Evolutionary conservation across 2,797 vertebrate species (phyloP), one percentile per base, ranked within the genome.

Genomic region (Tarsius wallacei): DNA sequence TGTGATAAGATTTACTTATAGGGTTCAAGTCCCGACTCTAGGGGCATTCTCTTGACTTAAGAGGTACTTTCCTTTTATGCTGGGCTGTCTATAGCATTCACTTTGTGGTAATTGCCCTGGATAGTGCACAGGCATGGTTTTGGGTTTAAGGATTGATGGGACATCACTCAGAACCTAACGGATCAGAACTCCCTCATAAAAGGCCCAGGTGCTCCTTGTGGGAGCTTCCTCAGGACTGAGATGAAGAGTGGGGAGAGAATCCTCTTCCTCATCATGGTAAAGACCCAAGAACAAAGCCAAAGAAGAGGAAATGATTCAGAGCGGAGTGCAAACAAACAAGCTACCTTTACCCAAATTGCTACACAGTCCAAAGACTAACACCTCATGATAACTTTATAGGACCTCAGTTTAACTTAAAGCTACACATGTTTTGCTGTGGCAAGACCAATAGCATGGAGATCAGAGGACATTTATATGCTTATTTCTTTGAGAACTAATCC

Each of bases 41-140:
- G n/a, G 14, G 73, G 7, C 4, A 1, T 77, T 47, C 12, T 1
- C 0, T 21, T 64, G 31, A 36, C 7, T 1, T 14, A 19, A 36
- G 42, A 2, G 47, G 42, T 5, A 26, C 7, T 55, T 31, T 14
- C 8, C 10, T n/a, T 28, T 51, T 31, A 14, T 7, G 8, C 49
- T 28, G 7, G 28, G 28, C 13, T 17, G 17, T 51, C 19, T 5
- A 33, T 53, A 17, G 1, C 10, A 28, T 68, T 80, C 11, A 16
- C 33, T 80, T n/a, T 83, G 14, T 33, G 15, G 15, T 16, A 7
- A 47, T 16, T 55, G 55, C 71, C 64, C 7, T 53, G 9, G 42
- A n/a, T 63, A 15, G 7, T 2, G 12, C 31, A 22, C 1, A 31
- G 24, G 16, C 15, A 21, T 16, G 5, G 68, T 42, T 31, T 61